Evolutionary conservation across 1,140 invertebrate species (phyloP).

Genomic region (Dolichoris vasculosae): DNA sequence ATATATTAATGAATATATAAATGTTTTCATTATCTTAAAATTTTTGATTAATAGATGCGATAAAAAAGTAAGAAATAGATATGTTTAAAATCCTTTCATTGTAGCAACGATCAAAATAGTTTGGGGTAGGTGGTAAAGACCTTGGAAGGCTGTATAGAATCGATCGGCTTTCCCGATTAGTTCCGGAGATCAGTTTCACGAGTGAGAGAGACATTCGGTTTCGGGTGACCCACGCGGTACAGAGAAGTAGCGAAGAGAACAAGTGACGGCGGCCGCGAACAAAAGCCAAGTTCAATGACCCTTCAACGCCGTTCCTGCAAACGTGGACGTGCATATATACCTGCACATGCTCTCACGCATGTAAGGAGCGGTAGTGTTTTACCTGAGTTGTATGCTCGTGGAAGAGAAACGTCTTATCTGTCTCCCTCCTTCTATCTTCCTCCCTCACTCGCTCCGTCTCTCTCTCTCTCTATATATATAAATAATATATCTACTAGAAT

Average conservation of each 20-base stretch:
- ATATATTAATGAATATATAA: background rate
- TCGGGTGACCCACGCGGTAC: background rate
- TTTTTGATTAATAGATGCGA: background rate
- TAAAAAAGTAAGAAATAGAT: background rate
- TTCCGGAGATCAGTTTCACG: background rate
- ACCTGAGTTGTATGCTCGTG: constrained; percentile 3
- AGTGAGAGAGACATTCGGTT: background rate
- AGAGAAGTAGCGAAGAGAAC: background rate
- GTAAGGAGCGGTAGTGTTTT: background rate
- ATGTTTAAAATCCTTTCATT: background rate
- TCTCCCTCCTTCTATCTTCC: background rate
- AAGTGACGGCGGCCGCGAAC: constrained; percentile 65
- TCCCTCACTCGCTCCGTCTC: background rate
- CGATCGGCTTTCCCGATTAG: constrained; percentile 28
- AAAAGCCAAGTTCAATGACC: constrained; percentile 70
- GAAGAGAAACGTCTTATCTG: background rate
- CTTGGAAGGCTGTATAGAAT: constrained; percentile 62
- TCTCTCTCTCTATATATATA: background rate
- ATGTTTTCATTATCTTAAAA: background rate
- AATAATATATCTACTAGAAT: background rate
- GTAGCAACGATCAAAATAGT: constrained; percentile 26
- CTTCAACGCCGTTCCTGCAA: background rate
- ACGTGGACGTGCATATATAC: background rate
- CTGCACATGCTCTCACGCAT: background rate
- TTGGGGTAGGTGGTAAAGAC: constrained; percentile 72